A percentile compares a stretch with the other conserved stretches of the same genome.
Evolutionary conservation across 1,140 invertebrate species (phyloP).

Genomic region (Mesaphorura yosii): DNA sequence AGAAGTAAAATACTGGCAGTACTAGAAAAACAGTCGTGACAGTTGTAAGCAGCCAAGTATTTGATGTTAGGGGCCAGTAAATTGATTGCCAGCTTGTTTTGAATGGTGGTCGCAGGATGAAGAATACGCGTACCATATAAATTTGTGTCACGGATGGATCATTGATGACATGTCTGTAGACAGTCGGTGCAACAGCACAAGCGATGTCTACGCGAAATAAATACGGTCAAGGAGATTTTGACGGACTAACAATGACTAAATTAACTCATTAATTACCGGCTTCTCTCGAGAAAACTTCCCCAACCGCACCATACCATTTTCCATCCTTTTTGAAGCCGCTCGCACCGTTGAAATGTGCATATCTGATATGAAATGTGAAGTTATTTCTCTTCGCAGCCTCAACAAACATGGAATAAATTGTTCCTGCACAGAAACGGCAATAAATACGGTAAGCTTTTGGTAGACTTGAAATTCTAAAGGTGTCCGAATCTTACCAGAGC

Average conservation of each 20-base stretch:
- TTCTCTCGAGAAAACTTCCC: constrained; percentile 1
- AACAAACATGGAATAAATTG: neutral
- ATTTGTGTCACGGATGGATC: neutral
- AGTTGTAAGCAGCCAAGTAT: neutral
- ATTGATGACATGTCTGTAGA: neutral
- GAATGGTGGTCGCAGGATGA: neutral
- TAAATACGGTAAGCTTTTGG: neutral
- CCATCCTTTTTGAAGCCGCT: constrained; percentile 2
- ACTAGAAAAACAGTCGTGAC: neutral
- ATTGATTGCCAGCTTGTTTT: neutral
- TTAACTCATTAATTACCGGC: too few species aligned
- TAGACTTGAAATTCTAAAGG: too few species aligned
- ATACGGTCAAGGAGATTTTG: too few species aligned
- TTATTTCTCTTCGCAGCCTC: neutral
- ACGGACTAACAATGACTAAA: too few species aligned
- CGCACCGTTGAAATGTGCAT: neutral
- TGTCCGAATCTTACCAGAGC: neutral
- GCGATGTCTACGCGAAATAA: too few species aligned
- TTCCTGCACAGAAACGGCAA: neutral
- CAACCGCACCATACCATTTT: constrained; percentile 1
- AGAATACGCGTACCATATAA: neutral
- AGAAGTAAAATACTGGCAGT: neutral
- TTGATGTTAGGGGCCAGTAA: neutral
- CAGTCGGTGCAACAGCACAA: neutral
- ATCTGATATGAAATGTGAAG: constrained; percentile 1